Base-by-base conservation (phyloP, 2,797 vertebrate genomes). In the Diplodus sargus region DNA sequence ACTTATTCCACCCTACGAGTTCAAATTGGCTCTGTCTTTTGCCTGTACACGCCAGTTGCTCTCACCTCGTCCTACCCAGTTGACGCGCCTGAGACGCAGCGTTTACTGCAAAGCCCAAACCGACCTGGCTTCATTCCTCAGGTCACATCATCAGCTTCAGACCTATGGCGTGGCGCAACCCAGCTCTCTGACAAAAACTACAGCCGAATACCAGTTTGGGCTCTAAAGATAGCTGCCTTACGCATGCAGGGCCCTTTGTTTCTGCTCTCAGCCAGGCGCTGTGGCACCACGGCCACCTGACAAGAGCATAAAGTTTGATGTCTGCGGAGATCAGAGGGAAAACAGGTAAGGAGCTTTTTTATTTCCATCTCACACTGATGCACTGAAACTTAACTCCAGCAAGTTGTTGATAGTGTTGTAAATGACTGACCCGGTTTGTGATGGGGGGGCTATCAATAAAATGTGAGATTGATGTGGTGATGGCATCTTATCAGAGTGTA, bases 41-140 rank as follows among this genome's bases (percentile, higher is more conserved):
- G 13, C 34, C 75, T 5, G 64, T 18, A 23, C 54, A 56, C 78
- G 30, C 12, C 67, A 30, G 68, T 4, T 67, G 64, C 22, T n/a
- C 63, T 42, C 49, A 30, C 53, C 62, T 72, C 34, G 57, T 10
- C 68, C 22, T 23, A 2, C 53, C 34, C 49, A 65, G 45, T 23
- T 53, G 73, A 72, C 70, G 20, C 67, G 52, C 45, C 53, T 56
- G 45, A 45, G 30, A 43, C 18, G 76, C 59, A 28, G 63, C 82
- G 84, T 90, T 90, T 84, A 85, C 71, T 5, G 48, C 52, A 14
- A 18, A 69, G 71, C 68, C 75, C 67, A 85, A 92, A 95, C 93
- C 83, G 64, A 92, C 90, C 87, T 34, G 76, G 23, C 91, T 84
- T 93, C 94, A 95, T 95, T 95, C 94, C 93, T 86, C 15, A 67